phyloP scores from a whole-genome alignment of 2,113 vertebrate genomes.

The Pachyramphus minor region DNA sequence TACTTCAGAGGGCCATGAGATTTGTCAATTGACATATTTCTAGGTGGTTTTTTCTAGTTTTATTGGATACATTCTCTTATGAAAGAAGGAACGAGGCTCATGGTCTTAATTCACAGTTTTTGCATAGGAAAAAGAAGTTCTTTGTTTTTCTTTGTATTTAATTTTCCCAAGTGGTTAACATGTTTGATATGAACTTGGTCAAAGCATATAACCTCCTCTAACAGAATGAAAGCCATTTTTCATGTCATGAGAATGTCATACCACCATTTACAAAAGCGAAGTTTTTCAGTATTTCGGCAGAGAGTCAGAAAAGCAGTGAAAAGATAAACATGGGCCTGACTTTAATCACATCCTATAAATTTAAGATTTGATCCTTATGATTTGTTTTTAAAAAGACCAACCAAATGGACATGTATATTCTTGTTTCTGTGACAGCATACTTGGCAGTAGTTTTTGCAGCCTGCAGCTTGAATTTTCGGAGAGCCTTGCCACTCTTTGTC shows the following conservation, averaged over 20 bases:
- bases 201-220: not conserved
- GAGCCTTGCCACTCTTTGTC: conserved; percentile 79
- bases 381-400: not conserved
- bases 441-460: conserved; percentile 76
- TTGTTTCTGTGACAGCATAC: conserved; percentile 72
- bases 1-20: not conserved
- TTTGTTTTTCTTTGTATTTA: not conserved
- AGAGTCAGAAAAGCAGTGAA: not conserved
- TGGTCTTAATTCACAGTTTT: not conserved
- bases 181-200: not conserved
- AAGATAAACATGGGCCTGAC: not conserved
- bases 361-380: not conserved
- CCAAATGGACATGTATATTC: not conserved
- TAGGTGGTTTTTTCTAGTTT: not conserved
- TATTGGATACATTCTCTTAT: not conserved
- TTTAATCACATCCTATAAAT: not conserved
- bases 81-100: not conserved
- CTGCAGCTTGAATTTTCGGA: conserved; percentile 80
- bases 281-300: not conserved
- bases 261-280: not conserved
- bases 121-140: not conserved
- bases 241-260: rapidly evolving
- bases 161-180: not conserved
- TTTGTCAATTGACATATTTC: not conserved
- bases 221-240: not conserved